Base-by-base conservation (phyloP, 1,140 invertebrate species). In the Prorops nasuta region DNA sequence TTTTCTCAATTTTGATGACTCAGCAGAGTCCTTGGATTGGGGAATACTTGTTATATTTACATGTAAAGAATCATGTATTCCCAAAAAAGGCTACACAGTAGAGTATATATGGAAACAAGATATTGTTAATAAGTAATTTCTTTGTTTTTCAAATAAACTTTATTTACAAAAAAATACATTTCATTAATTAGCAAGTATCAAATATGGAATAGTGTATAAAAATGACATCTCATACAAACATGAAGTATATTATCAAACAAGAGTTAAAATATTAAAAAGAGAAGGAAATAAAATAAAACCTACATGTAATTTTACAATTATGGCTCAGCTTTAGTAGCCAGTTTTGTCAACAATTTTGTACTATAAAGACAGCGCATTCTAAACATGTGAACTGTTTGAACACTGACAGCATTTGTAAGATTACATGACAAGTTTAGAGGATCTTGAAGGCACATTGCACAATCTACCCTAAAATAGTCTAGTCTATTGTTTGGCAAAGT, bases 61-160 rank as follows among this genome's bases (percentile, higher is more conserved):
- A 0, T 98, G 94, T 70, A 78, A 80, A 66, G 80, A 82, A 16
- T 92, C 86, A 71, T 98, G 95, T 71, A 63, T 68, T 32, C 69
- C 66, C 24, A 80, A 80, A 31, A 76, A 78, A 41, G 76, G 74
- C 18, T 93, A 92, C 68, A 83, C 84, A 52, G 76, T 81, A 60
- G 94, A 96, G 80, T 88, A 84, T 78, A 58, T 93, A 47, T 90
- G 91, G 79, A 96, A 95, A 79, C 95, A 97, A 80, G 92, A 96
- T 78, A 84, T 89, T 28, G 24, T 28, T 28, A 28, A 28, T 6
- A 28, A 28, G 24, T 28, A 6, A 28, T 28, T 6, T 28, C 10
- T 4, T 28, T 28, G 4, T 28, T 28, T 28, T 28, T 28, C 24
- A n/a, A n/a, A n/a, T n/a, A n/a, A n/a, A n/a, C n/a, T n/a, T n/a